Evolutionary conservation across 2,888 invertebrate species (phyloP), one percentile per base, ranked within the genome.

Genomic region (Brachynemurus nebulosus): DNA sequence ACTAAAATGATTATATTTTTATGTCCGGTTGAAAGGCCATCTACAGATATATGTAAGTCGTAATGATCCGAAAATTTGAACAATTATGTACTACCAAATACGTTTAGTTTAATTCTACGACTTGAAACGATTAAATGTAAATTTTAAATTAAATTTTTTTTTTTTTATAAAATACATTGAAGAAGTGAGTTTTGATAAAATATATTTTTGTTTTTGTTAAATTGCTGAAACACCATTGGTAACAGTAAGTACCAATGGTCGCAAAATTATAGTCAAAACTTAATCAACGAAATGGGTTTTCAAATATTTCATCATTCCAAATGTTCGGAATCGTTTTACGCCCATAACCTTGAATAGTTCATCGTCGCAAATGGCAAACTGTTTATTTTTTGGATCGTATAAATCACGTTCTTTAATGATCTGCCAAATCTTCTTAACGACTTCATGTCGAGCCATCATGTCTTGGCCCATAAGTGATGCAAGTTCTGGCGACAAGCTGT

Each of bases 291-390:
- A 92, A 68, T 93, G 95, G 50, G 80, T 79, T 66, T 91, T 91
- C 55, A 96, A 73, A 65, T 89, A 88, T 64, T 95, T 95, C 84
- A 95, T 86, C 95, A 95, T 95, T 50, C 91, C 93, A 58, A 95
- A 95, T 44, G 89, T 89, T 55, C 88, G 81, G 74, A 96, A 91
- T 56, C 91, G 79, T 62, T 91, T 91, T 2, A 83, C 81, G 30
- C 92, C 91, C 62, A 95, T 86, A 30, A 95, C 84, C 65, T 86
- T 88, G 63, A 80, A 69, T 33, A 95, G 68, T 42, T 91, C 85
- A 43, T 86, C 89, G 61, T 95, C 92, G 65, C 93, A 93, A 55
- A 93, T 85, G 52, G 93, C 92, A 59, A 78, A 95, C 66, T 92
- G 92, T 66, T 88, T 91, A 65, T 95, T 93, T 58, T 86, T 90